A percentile compares a stretch with the other conserved stretches of the same genome.
phyloP scores from a whole-genome alignment of 2,888 invertebrate genomes.

The Ophraella communa region DNA sequence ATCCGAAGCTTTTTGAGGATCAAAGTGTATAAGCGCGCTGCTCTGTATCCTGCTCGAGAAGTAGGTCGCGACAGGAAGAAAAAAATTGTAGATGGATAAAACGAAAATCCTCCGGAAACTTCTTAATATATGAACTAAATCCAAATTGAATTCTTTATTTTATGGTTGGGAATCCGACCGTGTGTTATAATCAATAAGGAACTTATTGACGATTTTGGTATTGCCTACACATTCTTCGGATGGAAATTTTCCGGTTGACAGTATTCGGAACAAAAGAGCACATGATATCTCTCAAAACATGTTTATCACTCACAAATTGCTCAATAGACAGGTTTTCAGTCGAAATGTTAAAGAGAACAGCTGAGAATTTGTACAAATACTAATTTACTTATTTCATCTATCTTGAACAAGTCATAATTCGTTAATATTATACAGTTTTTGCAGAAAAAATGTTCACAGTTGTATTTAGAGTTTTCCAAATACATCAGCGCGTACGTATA shows the following conservation, averaged over 20 bases:
- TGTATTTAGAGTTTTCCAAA: too few species aligned
- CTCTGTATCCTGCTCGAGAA: not conserved
- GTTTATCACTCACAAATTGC: too few species aligned
- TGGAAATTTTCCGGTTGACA: not conserved
- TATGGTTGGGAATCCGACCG: not conserved
- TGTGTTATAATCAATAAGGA: not conserved
- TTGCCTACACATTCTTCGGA: not conserved
- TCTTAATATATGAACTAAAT: not conserved
- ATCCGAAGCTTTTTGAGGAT: constrained; percentile 24
- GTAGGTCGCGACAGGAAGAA: not conserved
- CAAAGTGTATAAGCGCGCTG: constrained; percentile 18
- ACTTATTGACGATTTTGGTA: not conserved
- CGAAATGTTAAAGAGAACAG: too few species aligned
- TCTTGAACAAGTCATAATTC: too few species aligned
- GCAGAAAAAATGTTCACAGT: too few species aligned
- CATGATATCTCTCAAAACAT: too few species aligned
- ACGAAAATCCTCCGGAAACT: not conserved
- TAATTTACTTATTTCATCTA: too few species aligned
- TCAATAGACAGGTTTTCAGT: too few species aligned
- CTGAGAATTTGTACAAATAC: too few species aligned
- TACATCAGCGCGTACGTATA: too few species aligned
- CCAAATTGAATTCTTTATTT: constrained; percentile 7
- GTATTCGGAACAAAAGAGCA: too few species aligned
- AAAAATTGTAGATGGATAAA: not conserved
- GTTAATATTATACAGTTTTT: too few species aligned